A percentile compares a stretch with the other conserved stretches of the same genome.
Evolutionary conservation across 2,888 invertebrate species (phyloP).

Genomic region (Nemotelus pantherinus): DNA sequence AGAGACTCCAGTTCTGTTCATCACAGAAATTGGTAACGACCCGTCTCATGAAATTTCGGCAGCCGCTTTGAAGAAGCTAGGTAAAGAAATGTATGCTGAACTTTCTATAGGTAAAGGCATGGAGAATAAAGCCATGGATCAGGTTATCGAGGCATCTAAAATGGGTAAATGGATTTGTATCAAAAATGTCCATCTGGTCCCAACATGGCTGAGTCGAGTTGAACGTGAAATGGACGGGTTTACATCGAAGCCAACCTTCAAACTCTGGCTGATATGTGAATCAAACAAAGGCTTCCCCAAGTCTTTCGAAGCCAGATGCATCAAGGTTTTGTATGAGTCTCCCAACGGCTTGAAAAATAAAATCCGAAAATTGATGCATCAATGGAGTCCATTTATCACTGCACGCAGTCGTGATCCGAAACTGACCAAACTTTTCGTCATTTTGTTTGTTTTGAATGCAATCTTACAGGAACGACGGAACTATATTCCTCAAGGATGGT

Average conservation of each 20-base stretch:
- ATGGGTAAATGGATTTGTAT: conserved; percentile 81
- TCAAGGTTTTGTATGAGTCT: conserved; percentile 84
- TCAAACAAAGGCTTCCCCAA: conserved; percentile 80
- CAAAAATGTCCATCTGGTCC: conserved; percentile 83
- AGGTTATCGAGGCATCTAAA: conserved; percentile 69
- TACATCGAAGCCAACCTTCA: conserved; percentile 69
- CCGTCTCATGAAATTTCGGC: conserved; percentile 84
- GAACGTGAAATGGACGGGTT: conserved; percentile 71
- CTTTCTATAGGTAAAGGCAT: conserved; percentile 86
- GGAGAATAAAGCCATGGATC: conserved; percentile 71
- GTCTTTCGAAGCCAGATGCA: conserved; percentile 78
- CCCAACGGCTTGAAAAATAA: conserved; percentile 89
- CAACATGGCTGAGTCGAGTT: conserved; percentile 74
- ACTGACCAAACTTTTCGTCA: conserved; percentile 74
- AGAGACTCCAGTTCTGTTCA: conserved; percentile 80
- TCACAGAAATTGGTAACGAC: conserved; percentile 90
- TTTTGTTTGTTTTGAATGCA: conserved; percentile 88
- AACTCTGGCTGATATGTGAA: conserved; percentile 89
- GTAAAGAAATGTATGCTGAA: conserved; percentile 69
- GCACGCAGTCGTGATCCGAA: conserved; percentile 58
- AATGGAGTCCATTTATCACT: conserved; percentile 68
- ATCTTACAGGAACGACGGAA: conserved; percentile 89
- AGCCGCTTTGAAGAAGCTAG: conserved; percentile 68
- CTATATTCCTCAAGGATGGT: conserved; percentile 93
- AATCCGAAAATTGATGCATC: conserved; percentile 76